These are phyloP conservation scores for Temnothorax ravouxi DNA, from an alignment of 2,888 invertebrate species.

Conservation along the genomic window DNA sequence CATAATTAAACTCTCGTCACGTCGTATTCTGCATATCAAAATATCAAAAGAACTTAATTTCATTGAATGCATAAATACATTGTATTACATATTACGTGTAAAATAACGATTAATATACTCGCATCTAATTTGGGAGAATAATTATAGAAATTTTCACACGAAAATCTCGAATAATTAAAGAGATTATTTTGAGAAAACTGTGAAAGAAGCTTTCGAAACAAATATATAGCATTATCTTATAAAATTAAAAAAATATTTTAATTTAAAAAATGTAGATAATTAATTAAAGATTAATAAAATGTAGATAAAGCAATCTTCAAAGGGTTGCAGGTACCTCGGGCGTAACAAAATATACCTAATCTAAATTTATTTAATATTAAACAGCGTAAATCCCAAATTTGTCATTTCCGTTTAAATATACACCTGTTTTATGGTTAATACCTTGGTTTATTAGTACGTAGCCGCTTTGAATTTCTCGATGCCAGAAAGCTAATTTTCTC, in stretches of 20 bases:
- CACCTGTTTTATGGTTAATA: not conserved
- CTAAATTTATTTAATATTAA: not conserved
- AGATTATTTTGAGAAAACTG: not conserved
- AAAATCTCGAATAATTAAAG: not conserved
- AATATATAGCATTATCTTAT: not conserved
- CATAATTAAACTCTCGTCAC: conserved; percentile 16
- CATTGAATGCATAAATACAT: not conserved
- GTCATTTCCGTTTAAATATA: not conserved
- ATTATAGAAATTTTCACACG: not conserved
- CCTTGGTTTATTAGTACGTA: not conserved
- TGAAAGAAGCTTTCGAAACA: not conserved
- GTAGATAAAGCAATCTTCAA: not conserved
- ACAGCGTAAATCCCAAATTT: not conserved
- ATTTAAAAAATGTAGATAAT: not conserved
- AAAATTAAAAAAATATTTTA: not conserved
- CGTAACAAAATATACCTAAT: not conserved
- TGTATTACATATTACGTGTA: not conserved
- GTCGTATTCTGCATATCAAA: not conserved
- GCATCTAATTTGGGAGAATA: not conserved
- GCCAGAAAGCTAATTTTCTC: conserved; percentile 1
- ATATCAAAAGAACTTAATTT: not conserved
- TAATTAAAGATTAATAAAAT: not conserved
- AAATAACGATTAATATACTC: not conserved
- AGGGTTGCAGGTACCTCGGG: not conserved
- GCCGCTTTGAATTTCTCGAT: not conserved